Base-by-base conservation (phyloP, 1,140 invertebrate species). In the Octopus sinensis region DNA sequence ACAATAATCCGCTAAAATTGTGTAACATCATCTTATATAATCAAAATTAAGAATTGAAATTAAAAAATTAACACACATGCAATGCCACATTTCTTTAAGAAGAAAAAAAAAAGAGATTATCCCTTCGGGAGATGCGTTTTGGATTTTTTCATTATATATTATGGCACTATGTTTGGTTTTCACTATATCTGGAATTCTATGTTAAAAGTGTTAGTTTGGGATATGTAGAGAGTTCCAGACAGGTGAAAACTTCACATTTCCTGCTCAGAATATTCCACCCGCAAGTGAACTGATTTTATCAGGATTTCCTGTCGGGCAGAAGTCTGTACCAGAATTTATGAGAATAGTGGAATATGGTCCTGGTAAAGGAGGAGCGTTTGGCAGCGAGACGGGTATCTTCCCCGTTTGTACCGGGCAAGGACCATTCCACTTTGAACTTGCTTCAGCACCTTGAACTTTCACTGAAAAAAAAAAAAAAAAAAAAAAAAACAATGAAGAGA, bases 281-380 rank as follows among this genome's bases (percentile, higher is more conserved):
- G 84, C 82, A 43, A 83, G 79, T 51, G 82, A 80, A 12, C 82
- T 78, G n/a, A 54, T 76, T 79, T 83, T 83, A 51, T 81, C 82
- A 73, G 81, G 54, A n/a, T 80, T 80, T 68, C 80, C 75, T 54
- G 80, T 77, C 9, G 78, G 80, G 52, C 80, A 75, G 56, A 80
- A 83, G 51, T 85, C 82, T 13, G 80, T 62, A 7, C 79, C 62
- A 77, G 81, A 79, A 62, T 81, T 75, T 43, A 76, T 83, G 43
- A 84, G 76, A 30, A 85, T 80, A 71, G 80, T 82, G 68, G 83
- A 83, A 56, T 85, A 84, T 10, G 83, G 81, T 73, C 81, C 82
- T 68, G 84, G 83, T 51, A 83, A 79, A 43, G 82, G 80, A 2
- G 81, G 79, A 13, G 80, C 53, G 62, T 76, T 83, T 23, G 79